Percentiles rank a stretch among this genome's conserved stretches.
Conservation (phyloP, 2,888 invertebrate species). For the Chloromyia formosa region DNA sequence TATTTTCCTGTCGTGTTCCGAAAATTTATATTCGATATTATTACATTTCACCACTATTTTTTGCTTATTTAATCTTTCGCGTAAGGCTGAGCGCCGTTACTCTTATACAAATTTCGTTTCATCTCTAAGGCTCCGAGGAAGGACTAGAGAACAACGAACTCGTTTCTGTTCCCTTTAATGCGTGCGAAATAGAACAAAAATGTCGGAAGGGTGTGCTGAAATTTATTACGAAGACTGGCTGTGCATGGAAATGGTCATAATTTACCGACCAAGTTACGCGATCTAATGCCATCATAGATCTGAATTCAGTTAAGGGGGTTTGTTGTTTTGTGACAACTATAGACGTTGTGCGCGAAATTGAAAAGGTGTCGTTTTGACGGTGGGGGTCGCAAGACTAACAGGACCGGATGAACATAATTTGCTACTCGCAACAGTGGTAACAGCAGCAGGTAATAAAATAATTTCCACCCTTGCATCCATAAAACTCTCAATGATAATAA, state of each 20-base stretch:
- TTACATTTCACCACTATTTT: constrained; percentile 11
- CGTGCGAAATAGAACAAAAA: constrained; percentile 21
- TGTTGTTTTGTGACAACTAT: neutral
- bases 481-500: constrained; percentile 24
- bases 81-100: neutral
- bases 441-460: constrained; percentile 32
- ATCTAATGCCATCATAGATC: constrained; percentile 39
- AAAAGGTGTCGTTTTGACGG: neutral
- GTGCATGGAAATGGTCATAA: constrained; percentile 43
- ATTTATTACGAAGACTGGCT: constrained; percentile 38
- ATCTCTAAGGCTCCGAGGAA: too few species aligned
- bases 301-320: constrained; percentile 26
- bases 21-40: constrained; percentile 23
- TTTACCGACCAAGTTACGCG: constrained; percentile 14
- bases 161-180: neutral
- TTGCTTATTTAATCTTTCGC: neutral
- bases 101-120: too few species aligned
- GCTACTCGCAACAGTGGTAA: constrained; percentile 26
- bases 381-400: neutral
- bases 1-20: constrained; percentile 1
- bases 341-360: constrained; percentile 6
- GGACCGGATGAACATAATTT: constrained; percentile 17
- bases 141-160: too few species aligned
- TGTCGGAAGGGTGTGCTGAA: constrained; percentile 21
- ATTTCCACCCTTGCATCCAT: constrained; percentile 36